Evolutionary conservation across 2,888 invertebrate species (phyloP).

Genomic region (Tipula helvola): DNA sequence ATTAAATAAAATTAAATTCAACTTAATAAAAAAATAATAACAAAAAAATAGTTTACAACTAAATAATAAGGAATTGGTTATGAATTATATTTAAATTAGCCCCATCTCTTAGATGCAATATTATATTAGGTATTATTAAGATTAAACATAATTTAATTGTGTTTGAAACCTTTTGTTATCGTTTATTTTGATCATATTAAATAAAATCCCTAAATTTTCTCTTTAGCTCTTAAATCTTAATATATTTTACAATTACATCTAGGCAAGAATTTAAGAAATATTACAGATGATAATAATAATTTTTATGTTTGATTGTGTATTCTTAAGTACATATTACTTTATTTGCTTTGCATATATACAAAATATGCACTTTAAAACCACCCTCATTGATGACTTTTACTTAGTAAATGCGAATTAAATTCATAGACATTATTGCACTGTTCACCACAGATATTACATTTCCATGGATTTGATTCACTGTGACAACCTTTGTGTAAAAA

Average conservation of each 20-base stretch:
- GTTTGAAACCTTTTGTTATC: not conserved
- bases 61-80: not conserved
- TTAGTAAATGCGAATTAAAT: slow-evolving; percentile 90
- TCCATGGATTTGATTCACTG: slow-evolving; percentile 92
- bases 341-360: not conserved
- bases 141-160: not conserved
- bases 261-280: not conserved
- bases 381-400: slow-evolving; percentile 74
- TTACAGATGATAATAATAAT: not conserved
- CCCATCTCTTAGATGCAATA: not conserved
- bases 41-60: not conserved
- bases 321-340: not conserved
- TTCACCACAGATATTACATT: slow-evolving; percentile 95
- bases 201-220: not conserved
- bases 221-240: not conserved
- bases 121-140: not conserved
- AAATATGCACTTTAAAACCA: not conserved
- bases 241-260: not conserved
- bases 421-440: slow-evolving; percentile 91
- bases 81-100: not conserved
- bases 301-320: not conserved
- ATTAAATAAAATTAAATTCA: not conserved
- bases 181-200: not conserved
- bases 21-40: not conserved
- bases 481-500: slow-evolving; percentile 97